Base-by-base conservation (phyloP, 1,140 invertebrate species). In the Drosophila kohkoa region DNA sequence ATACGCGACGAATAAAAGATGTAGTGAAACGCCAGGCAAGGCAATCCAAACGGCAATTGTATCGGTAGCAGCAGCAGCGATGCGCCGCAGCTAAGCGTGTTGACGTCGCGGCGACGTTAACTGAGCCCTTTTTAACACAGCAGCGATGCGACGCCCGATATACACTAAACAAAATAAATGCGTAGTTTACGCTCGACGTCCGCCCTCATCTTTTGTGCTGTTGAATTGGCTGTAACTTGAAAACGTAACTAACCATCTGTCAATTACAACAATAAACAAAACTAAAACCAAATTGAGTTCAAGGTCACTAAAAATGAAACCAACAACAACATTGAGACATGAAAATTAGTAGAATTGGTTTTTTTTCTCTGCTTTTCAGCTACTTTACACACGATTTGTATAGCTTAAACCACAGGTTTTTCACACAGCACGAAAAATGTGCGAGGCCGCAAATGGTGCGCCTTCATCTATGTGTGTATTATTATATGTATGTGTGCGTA, bases 291-390 rank as follows among this genome's bases (percentile, higher is more conserved):
- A 90, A 90, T 87, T 78, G 66, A 78, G 87, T 90, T 90, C 87
- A 90, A 90, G 87, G 87, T 75, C 87, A 57, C 52, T 35, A 48
- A 72, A 74, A 90, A 90, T 76, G 52, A 79, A 80, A 78, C 86
- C 76, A 77, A 58, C 81, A 86, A 64, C 60, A 49, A 43, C n/a
- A 32, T 63, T 62, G 60, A 48, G 48, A 69, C 49, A 74, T 78
- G 66, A 88, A 87, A 88, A 88, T 83, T 68, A 68, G 55, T 77
- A 65, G 65, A 70, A 71, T 82, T 60, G 71, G 43, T 77, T 46
- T 30, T 52, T 52, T 59, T n/a, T 46, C 13, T 46, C 1, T 72
- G 32, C 32, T 32, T 32, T 52, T 62, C 32, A 60, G 51, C 6
- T 54, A 48, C 28, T 25, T 55, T 48, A 60, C 59, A 60, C 59